Evolutionary conservation across 2,888 invertebrate genomes (phyloP), one percentile per base, ranked within the genome.

Genomic region (Synergus itoensis): DNA sequence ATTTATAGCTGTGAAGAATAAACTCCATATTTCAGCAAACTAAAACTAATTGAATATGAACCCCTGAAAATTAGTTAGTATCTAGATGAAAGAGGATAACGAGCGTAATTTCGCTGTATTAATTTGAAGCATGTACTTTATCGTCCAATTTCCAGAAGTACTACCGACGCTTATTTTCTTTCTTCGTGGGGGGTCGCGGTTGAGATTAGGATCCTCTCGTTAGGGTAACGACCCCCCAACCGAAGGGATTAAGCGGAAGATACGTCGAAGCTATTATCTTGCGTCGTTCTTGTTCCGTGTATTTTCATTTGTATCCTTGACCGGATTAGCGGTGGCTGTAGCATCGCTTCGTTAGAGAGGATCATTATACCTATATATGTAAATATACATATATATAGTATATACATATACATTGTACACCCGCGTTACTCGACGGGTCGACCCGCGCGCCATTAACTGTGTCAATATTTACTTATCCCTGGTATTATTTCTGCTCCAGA

Each of bases 401-500:
- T 43, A 43, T 11, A 43, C 9, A 1, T 43, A 11, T 11, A 43
- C 43, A 64, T 64, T 48, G 81, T 78, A 77, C 77, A 78, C 65
- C 81, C 45, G 79, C 45, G 28, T 62, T 81, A 80, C 78, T 36
- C 77, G 62, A 48, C 48, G 14, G 62, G 28, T 63, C 57, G 41
- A 64, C 77, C 76, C 43, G 77, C 63, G 73, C 43, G 79, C 86
- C 87, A 87, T 87, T 87, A 87, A 84, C 83, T 82, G 83, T 82
- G 85, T 87, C 86, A 87, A 87, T 82, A 87, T 87, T 87, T 84
- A 77, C 84, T 77, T 81, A 82, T 78, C 81, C 83, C 77, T 78
- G 60, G 81, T 82, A 85, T 86, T 87, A 87, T 87, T 87, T 87
- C 84, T 80, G 79, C 80, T 64, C 76, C 80, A 77, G 84, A 84